Percentiles rank a stretch among this genome's conserved stretches.
phyloP scores from a whole-genome alignment of 2,113 vertebrate genomes.

The Rhynchopsitta pachyrhyncha region DNA sequence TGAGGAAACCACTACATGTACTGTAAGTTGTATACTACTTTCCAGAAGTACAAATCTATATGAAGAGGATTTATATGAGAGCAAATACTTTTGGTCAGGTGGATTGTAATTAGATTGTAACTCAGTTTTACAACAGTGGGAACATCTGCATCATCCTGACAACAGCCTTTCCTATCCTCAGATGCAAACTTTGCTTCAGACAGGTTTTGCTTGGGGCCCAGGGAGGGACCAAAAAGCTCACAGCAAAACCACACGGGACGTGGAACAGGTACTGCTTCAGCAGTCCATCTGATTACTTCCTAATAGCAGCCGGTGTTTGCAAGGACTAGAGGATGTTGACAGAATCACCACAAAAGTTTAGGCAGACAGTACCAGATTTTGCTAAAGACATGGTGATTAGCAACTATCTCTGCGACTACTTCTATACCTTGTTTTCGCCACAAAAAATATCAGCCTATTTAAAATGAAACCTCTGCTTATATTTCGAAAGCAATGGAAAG shows the following conservation, averaged over 20 bases:
- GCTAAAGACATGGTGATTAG: neutral
- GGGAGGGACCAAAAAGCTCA: neutral
- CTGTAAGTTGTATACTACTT: neutral
- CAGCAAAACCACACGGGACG: neutral
- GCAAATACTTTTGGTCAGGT: neutral
- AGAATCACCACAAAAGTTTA: neutral
- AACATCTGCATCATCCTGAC: neutral
- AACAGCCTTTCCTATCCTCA: neutral
- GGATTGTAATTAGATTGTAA: neutral
- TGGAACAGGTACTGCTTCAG: neutral
- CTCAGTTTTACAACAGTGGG: neutral
- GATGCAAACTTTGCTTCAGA: neutral
- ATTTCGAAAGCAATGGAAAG: neutral
- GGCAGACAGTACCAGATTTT: neutral
- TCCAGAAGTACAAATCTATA: neutral
- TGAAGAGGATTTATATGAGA: neutral
- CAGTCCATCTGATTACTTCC: neutral
- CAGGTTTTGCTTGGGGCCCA: neutral
- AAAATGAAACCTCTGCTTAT: neutral
- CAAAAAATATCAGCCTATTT: neutral
- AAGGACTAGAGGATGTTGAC: neutral
- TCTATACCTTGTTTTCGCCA: accelerated
- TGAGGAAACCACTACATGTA: neutral
- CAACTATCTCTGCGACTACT: neutral
- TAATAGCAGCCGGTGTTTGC: neutral